These are phyloP conservation scores for Cranoglanis bouderius DNA, from an alignment of 2,113 vertebrate species.

Conservation along the genomic window DNA sequence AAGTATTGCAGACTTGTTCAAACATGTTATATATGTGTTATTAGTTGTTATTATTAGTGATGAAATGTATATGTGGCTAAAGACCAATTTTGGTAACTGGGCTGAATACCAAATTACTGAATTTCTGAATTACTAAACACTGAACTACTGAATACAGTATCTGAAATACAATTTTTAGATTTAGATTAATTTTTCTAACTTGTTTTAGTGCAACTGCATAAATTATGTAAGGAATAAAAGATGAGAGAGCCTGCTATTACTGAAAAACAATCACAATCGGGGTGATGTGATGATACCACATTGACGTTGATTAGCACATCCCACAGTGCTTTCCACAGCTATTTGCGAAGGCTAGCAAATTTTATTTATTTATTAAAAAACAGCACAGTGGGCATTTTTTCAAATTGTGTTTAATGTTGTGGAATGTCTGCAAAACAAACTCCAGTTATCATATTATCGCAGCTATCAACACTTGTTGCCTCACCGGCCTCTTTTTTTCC, in stretches of 20 bases:
- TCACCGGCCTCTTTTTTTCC: neutral
- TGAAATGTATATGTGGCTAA: neutral
- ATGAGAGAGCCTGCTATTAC: neutral
- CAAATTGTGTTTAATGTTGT: neutral
- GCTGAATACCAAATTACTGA: neutral
- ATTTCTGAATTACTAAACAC: neutral
- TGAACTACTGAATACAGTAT: neutral
- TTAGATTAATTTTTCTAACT: neutral
- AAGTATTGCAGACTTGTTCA: neutral
- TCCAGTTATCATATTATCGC: neutral
- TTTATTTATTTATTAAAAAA: neutral
- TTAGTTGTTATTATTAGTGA: neutral
- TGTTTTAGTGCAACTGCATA: neutral
- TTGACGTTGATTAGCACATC: too few relatives aligned
- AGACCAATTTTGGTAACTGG: neutral
- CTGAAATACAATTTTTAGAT: neutral
- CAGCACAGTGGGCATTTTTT: neutral
- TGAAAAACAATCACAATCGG: neutral
- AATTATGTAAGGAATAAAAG: neutral
- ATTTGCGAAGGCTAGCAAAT: neutral
- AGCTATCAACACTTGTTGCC: neutral
- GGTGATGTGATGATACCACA: neutral
- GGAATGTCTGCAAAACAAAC: neutral
- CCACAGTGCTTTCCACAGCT: too few relatives aligned
- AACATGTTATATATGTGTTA: neutral